Conservation (phyloP, 2,797 vertebrate genomes). For the Astyanax mexicanus region DNA sequence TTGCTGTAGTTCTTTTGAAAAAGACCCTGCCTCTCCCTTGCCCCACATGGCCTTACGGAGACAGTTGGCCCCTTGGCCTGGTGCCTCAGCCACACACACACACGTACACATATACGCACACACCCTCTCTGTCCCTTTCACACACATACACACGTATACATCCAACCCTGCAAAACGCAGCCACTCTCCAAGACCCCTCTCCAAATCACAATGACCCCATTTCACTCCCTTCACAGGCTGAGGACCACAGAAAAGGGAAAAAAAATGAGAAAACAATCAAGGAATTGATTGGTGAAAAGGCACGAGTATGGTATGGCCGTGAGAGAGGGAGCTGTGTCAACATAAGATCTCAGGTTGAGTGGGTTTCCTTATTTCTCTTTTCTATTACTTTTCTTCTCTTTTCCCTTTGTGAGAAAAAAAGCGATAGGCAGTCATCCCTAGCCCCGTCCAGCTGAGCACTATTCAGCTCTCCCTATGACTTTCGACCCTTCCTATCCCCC, state of each 20-base stretch:
- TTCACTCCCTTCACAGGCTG: constrained; percentile 45
- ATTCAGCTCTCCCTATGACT: constrained; percentile 19
- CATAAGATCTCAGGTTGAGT: constrained; percentile 63
- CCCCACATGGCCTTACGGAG: constrained; percentile 52
- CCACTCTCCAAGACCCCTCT: constrained; percentile 38
- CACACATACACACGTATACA: constrained; percentile 19
- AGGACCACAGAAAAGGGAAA: constrained; percentile 54
- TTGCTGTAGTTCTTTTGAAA: constrained; percentile 60
- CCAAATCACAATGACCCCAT: constrained; percentile 37
- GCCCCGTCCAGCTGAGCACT: constrained; percentile 34
- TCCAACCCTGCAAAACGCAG: constrained; percentile 21
- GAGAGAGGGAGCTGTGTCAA: constrained; percentile 52
- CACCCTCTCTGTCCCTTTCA: neutral
- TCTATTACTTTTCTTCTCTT: constrained; percentile 33
- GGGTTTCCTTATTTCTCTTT: constrained; percentile 54
- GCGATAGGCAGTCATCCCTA: constrained; percentile 34
- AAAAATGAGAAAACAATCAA: constrained; percentile 51
- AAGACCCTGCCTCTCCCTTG: constrained; percentile 54
- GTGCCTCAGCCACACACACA: constrained; percentile 19
- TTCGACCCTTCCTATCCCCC: neutral
- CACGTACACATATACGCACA: constrained; percentile 9
- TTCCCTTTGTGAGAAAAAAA: constrained; percentile 37
- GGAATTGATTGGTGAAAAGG: constrained; percentile 36
- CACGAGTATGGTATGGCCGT: constrained; percentile 27
- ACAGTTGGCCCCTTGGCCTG: constrained; percentile 39